Evolutionary conservation across 2,888 invertebrate species (phyloP), one percentile per base, ranked within the genome.

Genomic region (Platycnemis pennipes): DNA sequence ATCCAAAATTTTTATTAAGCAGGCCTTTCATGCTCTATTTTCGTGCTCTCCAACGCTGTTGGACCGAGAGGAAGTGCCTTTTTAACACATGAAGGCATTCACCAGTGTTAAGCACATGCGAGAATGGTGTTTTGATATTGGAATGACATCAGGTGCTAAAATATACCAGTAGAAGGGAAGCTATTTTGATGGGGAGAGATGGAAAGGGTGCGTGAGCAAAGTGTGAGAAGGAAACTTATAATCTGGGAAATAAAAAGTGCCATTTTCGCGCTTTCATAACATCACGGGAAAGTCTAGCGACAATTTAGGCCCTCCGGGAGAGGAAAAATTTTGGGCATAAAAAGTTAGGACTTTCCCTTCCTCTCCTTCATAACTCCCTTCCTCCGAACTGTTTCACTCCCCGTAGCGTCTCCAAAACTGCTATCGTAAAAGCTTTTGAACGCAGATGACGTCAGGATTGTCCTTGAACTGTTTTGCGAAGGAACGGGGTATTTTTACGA

Each of bases 281-380:
- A 77, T 77, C 77, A 16, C 77, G 77, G 13, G 77, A 37, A 37
- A 37, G 8, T 11, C 77, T 77, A 13, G 37, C 77, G 77, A 77
- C 77, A 77, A 77, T 77, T 77, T 37, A 37, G 69, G 69, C 69
- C 31, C 69, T 69, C 69, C 22, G 31, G 69, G 8, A 31, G 8
- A n/a, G 31, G 16, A 77, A 77, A 77, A 77, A 26, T 77, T 77
- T 77, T 8, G 13, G 77, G n/a, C 77, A 37, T 77, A 77, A 77
- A 77, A 77, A 77, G 77, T 77, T 77, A 77, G 77, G 77, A 77
- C 77, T 77, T 77, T 77, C 77, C 77, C 37, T 77, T 31, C 69
- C 31, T 37, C 77, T 77, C 37, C 77, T 77, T 77, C 77, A 77
- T 77, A 77, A 77, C 77, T 77, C 77, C n/a, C 77, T 22, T 63